Conservation (phyloP, 2,888 invertebrate genomes). For the Hecatera dysodea region DNA sequence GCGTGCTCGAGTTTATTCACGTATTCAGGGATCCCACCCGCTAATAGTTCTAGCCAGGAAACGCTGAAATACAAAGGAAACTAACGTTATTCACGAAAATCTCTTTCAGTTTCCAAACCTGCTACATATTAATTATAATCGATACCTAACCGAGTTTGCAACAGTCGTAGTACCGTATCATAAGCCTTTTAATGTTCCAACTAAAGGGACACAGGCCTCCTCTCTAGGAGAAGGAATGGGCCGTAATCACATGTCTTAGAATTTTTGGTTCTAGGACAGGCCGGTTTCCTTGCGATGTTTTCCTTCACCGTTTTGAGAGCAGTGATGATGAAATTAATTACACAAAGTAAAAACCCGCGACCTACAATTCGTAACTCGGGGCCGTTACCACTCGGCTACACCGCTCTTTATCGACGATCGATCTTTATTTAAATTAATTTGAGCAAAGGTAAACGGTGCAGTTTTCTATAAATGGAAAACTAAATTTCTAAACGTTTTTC, state of each 20-base stretch:
- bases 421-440: conserved; percentile 4
- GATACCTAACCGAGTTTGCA: conserved; percentile 21
- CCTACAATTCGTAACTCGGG: too few species aligned
- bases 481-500: background rate
- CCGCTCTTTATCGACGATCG: too few species aligned
- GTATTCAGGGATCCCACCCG: conserved; percentile 23
- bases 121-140: conserved; percentile 35
- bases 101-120: background rate
- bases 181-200: too few species aligned
- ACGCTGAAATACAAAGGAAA: conserved; percentile 25
- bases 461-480: conserved; percentile 1
- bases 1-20: conserved; percentile 24
- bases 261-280: too few species aligned
- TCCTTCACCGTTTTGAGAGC: too few species aligned
- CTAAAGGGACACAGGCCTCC: too few species aligned
- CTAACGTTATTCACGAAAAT: conserved; percentile 24
- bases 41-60: conserved; percentile 4
- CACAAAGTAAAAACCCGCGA: too few species aligned
- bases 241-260: too few species aligned
- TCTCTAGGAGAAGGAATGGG: too few species aligned
- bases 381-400: too few species aligned
- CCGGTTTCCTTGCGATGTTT: too few species aligned
- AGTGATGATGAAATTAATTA: too few species aligned
- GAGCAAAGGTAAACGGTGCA: background rate
- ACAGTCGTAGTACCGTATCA: conserved; percentile 7